Evolutionary conservation across 1,140 invertebrate species (phyloP).

Genomic region (Leptestheria dahalacensis): DNA sequence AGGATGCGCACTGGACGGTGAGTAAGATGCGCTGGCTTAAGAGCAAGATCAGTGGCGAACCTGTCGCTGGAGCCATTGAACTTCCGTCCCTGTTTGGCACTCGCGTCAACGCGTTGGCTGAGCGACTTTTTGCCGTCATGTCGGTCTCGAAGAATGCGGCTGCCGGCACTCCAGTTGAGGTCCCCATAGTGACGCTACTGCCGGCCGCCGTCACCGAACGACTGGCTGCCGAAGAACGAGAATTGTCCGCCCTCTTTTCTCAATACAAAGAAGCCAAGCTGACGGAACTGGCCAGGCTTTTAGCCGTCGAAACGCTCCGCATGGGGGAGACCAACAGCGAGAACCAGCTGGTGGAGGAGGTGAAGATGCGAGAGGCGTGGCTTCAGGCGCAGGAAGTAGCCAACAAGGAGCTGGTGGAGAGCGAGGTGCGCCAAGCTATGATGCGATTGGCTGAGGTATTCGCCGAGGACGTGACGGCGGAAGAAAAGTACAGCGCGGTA

Average conservation of each 20-base stretch:
- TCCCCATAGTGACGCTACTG: neutral
- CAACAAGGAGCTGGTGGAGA: conserved; percentile 50
- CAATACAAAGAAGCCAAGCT: conserved; percentile 51
- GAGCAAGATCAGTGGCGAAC: neutral
- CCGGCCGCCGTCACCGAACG: neutral
- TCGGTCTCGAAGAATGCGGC: neutral
- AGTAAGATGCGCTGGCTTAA: conserved; percentile 4
- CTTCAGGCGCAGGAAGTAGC: conserved; percentile 48
- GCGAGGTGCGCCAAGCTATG: conserved; percentile 53
- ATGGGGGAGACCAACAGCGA: conserved; percentile 18
- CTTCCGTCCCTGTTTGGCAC: neutral
- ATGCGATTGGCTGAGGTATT: conserved; percentile 46
- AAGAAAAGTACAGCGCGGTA: conserved; percentile 20
- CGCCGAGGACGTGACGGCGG: conserved; percentile 31
- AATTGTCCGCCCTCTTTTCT: conserved; percentile 40
- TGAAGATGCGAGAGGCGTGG: conserved; percentile 46
- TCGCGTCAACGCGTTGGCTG: neutral
- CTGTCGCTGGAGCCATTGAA: neutral
- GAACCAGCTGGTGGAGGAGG: conserved; percentile 25
- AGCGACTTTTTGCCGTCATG: neutral
- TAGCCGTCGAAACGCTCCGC: conserved; percentile 20
- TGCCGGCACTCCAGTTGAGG: neutral
- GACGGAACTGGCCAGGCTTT: conserved; percentile 39
- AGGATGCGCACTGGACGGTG: conserved; percentile 10
- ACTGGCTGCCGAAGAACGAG: conserved; percentile 40